Evolutionary conservation across 2,797 vertebrate genomes (phyloP).

Genomic region (Fringilla coelebs): DNA sequence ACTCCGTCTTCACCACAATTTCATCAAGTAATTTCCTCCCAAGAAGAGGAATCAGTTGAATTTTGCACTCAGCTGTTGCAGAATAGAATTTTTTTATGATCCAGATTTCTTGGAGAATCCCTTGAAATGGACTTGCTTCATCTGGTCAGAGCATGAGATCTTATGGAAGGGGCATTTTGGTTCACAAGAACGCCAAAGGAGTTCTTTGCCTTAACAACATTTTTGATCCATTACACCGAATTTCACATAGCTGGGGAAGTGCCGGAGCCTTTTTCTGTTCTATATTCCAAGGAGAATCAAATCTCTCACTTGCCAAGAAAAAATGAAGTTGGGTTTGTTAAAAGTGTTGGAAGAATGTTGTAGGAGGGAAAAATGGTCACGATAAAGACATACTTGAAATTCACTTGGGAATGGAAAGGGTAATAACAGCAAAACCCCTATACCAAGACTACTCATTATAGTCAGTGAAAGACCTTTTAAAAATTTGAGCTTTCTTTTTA

Average conservation of each 20-base stretch:
- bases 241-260: background rate
- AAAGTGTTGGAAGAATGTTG: constrained; percentile 27
- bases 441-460: background rate
- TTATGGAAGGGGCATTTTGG: background rate
- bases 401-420: background rate
- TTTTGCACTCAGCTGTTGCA: background rate
- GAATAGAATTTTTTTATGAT: background rate
- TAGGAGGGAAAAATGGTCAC: background rate
- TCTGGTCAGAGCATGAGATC: background rate
- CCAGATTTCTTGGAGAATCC: background rate
- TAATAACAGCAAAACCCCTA: background rate
- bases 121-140: background rate
- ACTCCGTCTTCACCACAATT: background rate
- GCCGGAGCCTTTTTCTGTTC: background rate
- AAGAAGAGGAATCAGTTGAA: background rate
- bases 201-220: background rate
- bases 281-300: background rate
- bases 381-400: constrained; percentile 58
- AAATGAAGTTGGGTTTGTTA: constrained; percentile 23
- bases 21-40: background rate
- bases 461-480: background rate
- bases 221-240: background rate
- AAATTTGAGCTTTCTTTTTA: background rate
- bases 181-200: background rate
- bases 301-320: background rate